phyloP scores from a whole-genome alignment of 1,140 invertebrate species.

The Samia ricini region DNA sequence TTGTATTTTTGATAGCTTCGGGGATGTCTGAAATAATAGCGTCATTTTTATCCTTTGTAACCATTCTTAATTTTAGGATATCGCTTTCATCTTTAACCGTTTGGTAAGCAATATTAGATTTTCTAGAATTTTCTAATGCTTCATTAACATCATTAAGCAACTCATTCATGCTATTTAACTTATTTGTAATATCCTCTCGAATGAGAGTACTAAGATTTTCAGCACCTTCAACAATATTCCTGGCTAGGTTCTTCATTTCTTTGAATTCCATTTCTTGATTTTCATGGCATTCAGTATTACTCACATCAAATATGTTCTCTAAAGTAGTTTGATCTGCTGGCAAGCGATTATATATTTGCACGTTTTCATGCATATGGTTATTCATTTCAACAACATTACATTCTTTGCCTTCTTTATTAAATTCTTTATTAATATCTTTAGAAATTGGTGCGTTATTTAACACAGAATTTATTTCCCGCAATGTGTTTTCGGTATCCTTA shows the following conservation, averaged over 20 bases:
- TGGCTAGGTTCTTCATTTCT: constrained; percentile 62
- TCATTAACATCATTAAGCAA: constrained; percentile 69
- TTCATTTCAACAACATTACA: neutral
- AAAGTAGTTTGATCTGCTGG: constrained; percentile 51
- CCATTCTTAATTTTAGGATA: constrained; percentile 20
- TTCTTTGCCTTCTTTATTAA: neutral
- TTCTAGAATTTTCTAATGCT: constrained; percentile 67
- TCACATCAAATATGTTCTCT: constrained; percentile 47
- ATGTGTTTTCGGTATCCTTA: constrained; percentile 54
- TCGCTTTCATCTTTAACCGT: constrained; percentile 52
- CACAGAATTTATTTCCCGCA: constrained; percentile 51
- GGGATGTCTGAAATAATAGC: constrained; percentile 5
- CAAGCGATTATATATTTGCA: constrained; percentile 43
- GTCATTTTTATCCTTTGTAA: constrained; percentile 19
- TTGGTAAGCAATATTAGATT: constrained; percentile 64
- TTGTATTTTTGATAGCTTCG: constrained; percentile 7
- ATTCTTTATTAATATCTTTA: neutral
- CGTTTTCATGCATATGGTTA: neutral
- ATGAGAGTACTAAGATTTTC: constrained; percentile 67
- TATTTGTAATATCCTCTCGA: constrained; percentile 69
- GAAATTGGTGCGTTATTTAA: constrained; percentile 28
- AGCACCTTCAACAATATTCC: constrained; percentile 62
- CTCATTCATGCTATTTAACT: constrained; percentile 72
- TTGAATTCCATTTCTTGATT: constrained; percentile 60
- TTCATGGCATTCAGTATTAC: constrained; percentile 40